A percentile compares a stretch with the other conserved stretches of the same genome.
These are phyloP conservation scores for Eutolmus rufibarbis DNA, from an alignment of 2,888 invertebrate genomes.

Conservation along the genomic window DNA sequence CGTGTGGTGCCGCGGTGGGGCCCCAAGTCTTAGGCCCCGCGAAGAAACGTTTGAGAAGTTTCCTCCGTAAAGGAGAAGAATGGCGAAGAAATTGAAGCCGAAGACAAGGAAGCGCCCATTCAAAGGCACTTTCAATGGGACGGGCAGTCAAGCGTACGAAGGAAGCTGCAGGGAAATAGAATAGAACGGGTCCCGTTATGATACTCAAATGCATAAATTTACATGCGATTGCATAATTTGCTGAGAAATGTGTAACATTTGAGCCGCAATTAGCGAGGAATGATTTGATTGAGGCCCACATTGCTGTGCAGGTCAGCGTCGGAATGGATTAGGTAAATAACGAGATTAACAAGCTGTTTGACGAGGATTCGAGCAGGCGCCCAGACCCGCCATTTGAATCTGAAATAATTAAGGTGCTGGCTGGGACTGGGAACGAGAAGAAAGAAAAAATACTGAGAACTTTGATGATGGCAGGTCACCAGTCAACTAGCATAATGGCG, in stretches of 20 bases:
- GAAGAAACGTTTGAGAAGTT: background rate
- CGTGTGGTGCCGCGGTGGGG: background rate
- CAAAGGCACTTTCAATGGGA: constrained; percentile 27
- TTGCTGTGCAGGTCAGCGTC: background rate
- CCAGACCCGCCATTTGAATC: background rate
- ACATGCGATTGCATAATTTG: constrained; percentile 3
- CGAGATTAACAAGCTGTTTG: background rate
- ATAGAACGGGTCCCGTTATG: constrained; percentile 10
- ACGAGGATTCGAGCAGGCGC: background rate
- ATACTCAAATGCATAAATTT: constrained; percentile 15
- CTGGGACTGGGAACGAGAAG: background rate
- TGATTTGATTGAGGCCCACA: background rate
- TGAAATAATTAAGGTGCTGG: background rate
- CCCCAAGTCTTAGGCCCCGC: background rate
- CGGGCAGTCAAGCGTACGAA: background rate
- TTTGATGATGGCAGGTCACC: background rate
- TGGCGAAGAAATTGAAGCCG: background rate
- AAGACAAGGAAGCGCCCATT: constrained; percentile 30
- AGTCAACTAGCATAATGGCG: background rate
- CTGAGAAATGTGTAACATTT: constrained; percentile 11
- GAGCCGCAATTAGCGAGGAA: background rate
- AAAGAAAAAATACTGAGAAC: background rate
- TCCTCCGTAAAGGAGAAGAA: constrained; percentile 9
- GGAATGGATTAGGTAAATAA: background rate
- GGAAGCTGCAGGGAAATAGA: constrained; percentile 5